Evolutionary conservation across 92 coral and sea anemone genomes (phyloP).

Genomic region (Epizoanthus illoricatus): DNA sequence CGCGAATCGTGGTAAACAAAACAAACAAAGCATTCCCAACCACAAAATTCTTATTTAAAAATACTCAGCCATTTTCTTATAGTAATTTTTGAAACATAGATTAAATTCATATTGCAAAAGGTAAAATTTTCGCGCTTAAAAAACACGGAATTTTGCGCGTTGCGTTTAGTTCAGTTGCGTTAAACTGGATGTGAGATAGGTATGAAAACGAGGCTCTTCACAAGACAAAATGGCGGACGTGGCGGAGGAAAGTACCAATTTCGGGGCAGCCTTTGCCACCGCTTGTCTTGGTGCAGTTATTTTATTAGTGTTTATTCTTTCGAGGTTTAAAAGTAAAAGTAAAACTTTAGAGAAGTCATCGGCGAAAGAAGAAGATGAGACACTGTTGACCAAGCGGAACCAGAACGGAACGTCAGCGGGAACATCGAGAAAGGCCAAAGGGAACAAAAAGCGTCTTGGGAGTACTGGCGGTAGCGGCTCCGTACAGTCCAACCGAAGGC

Average conservation of each 20-base stretch:
- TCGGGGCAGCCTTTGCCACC: conserved; percentile 65
- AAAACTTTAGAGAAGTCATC: conserved; percentile 35
- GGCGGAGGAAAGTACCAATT: conserved; percentile 47
- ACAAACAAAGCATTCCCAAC: neutral
- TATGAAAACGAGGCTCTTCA: conserved; percentile 78
- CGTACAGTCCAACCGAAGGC: conserved; percentile 66
- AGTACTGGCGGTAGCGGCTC: conserved; percentile 43
- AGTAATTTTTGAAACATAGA: too few species aligned
- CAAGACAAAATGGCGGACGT: conserved; percentile 93
- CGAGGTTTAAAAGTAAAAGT: conserved; percentile 60
- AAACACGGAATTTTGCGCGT: neutral
- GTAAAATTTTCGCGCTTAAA: neutral
- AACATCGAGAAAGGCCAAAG: conserved; percentile 37
- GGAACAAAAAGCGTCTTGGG: conserved; percentile 43
- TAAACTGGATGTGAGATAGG: conserved; percentile 22
- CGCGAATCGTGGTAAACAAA: neutral
- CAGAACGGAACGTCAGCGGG: conserved; percentile 60
- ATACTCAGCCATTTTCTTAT: too few species aligned
- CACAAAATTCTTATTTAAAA: neutral
- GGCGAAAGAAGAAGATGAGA: conserved; percentile 43
- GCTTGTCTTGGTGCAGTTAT: conserved; percentile 77
- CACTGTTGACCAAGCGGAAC: conserved; percentile 39
- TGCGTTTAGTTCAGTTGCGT: neutral
- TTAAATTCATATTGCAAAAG: too few species aligned
- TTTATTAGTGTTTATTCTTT: conserved; percentile 67